phyloP scores from a whole-genome alignment of 2,888 invertebrate genomes.

The Pycnomerus fuliginosus region DNA sequence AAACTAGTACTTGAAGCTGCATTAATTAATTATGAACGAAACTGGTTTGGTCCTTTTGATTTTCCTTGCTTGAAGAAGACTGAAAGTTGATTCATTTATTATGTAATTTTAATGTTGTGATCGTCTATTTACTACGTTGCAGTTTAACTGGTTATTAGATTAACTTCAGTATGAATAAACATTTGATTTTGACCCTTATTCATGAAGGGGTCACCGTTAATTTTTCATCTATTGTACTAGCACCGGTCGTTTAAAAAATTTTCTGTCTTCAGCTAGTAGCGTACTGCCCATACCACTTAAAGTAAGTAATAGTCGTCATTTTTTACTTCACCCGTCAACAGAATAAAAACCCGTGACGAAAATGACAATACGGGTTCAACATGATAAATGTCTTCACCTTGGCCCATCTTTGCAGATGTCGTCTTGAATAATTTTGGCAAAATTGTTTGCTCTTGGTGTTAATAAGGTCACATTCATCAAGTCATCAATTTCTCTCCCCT shows the following conservation, averaged over 20 bases:
- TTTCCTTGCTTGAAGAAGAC: no score
- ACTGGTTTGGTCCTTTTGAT: no score
- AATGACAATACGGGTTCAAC: constrained; percentile 34
- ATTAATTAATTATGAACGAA: no score
- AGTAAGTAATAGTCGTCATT: constrained; percentile 46
- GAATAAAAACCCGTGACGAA: constrained; percentile 38
- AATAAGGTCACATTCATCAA: constrained; percentile 15
- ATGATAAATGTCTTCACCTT: constrained; percentile 25
- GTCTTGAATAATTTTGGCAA: no score
- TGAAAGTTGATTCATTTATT: constrained; percentile 44
- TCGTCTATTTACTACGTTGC: constrained; percentile 40
- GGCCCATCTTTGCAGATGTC: no score
- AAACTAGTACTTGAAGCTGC: no score
- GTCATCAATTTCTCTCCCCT: constrained; percentile 13
- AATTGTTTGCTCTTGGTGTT: constrained; percentile 1
- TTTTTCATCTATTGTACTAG: constrained; percentile 47
- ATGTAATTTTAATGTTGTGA: constrained; percentile 48
- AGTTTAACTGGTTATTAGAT: constrained; percentile 47
- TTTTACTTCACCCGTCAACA: constrained; percentile 42
- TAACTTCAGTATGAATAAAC: constrained; percentile 41
- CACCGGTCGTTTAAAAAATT: constrained; percentile 39
- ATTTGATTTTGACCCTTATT: constrained; percentile 46
- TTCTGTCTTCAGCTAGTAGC: constrained; percentile 34
- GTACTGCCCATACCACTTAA: constrained; percentile 37
- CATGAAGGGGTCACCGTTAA: constrained; percentile 43